Evolutionary conservation across 2,797 vertebrate genomes (phyloP).

Genomic region (Ceryle rudis): DNA sequence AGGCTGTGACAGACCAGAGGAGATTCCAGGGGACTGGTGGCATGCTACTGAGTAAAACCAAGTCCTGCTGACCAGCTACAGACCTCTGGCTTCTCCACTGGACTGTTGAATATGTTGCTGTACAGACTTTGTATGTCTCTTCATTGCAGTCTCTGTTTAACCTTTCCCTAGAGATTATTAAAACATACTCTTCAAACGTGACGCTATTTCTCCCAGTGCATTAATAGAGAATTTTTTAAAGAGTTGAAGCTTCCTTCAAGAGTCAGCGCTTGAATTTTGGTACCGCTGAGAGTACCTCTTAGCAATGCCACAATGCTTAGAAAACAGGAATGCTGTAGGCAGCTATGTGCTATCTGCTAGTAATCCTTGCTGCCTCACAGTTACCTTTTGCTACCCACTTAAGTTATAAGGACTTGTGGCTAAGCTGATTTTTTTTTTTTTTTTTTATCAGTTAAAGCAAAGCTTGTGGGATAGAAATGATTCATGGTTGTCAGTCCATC

Average conservation of each 20-base stretch:
- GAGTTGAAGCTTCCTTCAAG: not conserved
- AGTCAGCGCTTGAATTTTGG: not conserved
- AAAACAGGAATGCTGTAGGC: not conserved
- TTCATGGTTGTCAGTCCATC: not conserved
- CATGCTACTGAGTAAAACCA: fast-evolving
- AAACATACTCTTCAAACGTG: not conserved
- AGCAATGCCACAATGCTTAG: not conserved
- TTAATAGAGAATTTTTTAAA: not conserved
- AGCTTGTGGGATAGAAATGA: not conserved
- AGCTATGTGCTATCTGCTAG: not conserved
- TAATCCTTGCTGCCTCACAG: fast-evolving
- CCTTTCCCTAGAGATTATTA: not conserved
- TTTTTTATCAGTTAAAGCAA: not conserved
- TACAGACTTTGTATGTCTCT: not conserved
- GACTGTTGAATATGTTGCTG: too few relatives aligned
- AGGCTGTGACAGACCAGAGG: not conserved
- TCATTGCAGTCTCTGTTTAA: not conserved
- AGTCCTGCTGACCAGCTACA: fast-evolving
- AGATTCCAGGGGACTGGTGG: not conserved
- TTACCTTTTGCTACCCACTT: not conserved
- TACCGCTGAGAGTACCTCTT: not conserved
- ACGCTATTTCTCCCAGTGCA: not conserved
- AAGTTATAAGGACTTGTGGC: not conserved
- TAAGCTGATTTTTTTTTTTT: not conserved
- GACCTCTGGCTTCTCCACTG: not conserved